Evolutionary conservation across 2,888 invertebrate genomes (phyloP), one percentile per base, ranked within the genome.

Genomic region (Polyploca ridens): DNA sequence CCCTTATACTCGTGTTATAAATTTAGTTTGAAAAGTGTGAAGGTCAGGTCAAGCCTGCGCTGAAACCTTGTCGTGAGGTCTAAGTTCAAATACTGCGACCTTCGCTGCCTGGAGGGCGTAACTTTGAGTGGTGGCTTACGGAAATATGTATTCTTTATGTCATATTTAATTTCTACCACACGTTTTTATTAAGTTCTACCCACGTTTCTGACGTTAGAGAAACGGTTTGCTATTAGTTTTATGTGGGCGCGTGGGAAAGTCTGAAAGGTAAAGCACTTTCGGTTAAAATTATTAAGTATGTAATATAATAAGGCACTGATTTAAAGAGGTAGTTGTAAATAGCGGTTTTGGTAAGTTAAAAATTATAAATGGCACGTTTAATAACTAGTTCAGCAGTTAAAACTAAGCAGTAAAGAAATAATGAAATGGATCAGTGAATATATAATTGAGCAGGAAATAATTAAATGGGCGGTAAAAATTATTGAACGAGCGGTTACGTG

Each of bases 71-170:
- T 44, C 16, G 38, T 11, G n/a, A 46, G 41, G 19, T 7, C 19
- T 41, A 14, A 41, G 19, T 61, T 61, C 41, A 61, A 41, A 61
- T 61, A 41, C 27, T 61, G 19, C 14, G 61, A 61, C 41, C 61
- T 60, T 61, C 19, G 41, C 5, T 5, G 41, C 1, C 27, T 19
- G 5, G 27, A 11, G 41, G 61, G 44, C 14, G 61, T 41, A 60
- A 27, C 61, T 61, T 61, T 61, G 41, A 41, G 60, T 60, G 60
- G 41, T 27, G 61, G 27, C 35, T 27, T 41, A 44, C 61, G 61
- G 61, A 61, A 61, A 61, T 44, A 19, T 61, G 13, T 27, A 27
- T 61, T 60, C 19, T 61, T 61, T 38, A 44, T 61, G 27, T 44
- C 27, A 27, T 19, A 41, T 60, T 60, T 60, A 19, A 41, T 60